Percentiles rank a stretch among this genome's conserved stretches.
Conservation (phyloP, 2,113 vertebrate genomes). For the Dermatemys mawii region DNA sequence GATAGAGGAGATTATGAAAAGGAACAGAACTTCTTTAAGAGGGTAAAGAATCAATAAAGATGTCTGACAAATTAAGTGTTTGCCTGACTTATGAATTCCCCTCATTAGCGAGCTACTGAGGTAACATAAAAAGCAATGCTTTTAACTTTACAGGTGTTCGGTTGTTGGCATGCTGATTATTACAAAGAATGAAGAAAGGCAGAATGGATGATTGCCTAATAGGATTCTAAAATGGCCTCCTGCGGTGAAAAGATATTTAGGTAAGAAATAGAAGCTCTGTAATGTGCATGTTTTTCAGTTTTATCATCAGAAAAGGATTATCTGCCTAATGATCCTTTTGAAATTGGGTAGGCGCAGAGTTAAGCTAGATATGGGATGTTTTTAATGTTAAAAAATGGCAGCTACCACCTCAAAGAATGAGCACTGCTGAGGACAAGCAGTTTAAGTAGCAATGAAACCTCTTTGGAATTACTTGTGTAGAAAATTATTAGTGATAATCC, state of each 20-base stretch:
- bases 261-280: slow-evolving; percentile 20
- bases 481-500: not conserved
- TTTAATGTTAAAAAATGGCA: not conserved
- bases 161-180: not conserved
- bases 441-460: not conserved
- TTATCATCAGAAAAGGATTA: slow-evolving; percentile 15
- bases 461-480: not conserved
- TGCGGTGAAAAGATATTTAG: not conserved
- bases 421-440: not conserved
- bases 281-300: not conserved
- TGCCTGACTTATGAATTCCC: not conserved
- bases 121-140: not conserved
- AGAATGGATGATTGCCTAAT: not conserved
- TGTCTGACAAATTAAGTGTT: not conserved
- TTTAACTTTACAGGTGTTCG: not conserved
- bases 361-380: not conserved
- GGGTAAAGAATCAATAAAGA: not conserved
- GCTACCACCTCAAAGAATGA: not conserved
- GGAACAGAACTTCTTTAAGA: not conserved
- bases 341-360: not conserved
- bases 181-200: not conserved
- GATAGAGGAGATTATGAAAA: not conserved
- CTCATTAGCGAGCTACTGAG: not conserved
- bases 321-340: not conserved
- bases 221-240: not conserved